phyloP scores from a whole-genome alignment of 2,888 invertebrate genomes.

The Ferrisia virgata region DNA sequence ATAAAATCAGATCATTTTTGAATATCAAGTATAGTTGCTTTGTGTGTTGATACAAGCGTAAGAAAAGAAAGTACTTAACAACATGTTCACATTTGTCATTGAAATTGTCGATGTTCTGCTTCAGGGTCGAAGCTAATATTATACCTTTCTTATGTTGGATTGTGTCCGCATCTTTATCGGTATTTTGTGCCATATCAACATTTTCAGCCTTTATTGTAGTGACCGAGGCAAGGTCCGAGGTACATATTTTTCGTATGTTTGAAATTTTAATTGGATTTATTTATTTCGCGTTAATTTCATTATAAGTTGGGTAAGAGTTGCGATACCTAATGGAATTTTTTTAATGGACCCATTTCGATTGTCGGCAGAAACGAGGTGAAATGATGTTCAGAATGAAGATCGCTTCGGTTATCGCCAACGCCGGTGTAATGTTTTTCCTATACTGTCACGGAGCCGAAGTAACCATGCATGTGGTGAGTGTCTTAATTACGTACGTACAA shows the following conservation, averaged over 20 bases:
- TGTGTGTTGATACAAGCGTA: too few species aligned
- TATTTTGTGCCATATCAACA: neutral
- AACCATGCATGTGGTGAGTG: neutral
- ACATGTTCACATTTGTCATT: too few species aligned
- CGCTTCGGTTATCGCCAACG: neutral
- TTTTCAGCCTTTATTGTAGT: neutral
- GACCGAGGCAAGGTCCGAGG: neutral
- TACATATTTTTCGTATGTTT: neutral
- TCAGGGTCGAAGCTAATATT: neutral
- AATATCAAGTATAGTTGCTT: too few species aligned
- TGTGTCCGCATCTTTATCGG: neutral
- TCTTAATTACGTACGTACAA: neutral
- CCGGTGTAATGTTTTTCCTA: neutral
- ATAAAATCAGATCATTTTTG: too few species aligned
- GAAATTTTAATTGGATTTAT: neutral
- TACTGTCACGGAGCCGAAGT: constrained; percentile 30
- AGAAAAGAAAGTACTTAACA: too few species aligned
- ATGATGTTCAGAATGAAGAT: constrained; percentile 20
- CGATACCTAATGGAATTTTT: neutral
- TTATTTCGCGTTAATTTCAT: neutral
- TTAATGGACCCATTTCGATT: neutral
- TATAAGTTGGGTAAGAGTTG: neutral
- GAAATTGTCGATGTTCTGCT: too few species aligned
- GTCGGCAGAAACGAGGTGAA: neutral
- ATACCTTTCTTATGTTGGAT: constrained; percentile 5